A percentile compares a stretch with the other conserved stretches of the same genome.
These are phyloP conservation scores for Hydropotes inermis DNA, from an alignment of 2,113 vertebrate genomes.

Conservation along the genomic window DNA sequence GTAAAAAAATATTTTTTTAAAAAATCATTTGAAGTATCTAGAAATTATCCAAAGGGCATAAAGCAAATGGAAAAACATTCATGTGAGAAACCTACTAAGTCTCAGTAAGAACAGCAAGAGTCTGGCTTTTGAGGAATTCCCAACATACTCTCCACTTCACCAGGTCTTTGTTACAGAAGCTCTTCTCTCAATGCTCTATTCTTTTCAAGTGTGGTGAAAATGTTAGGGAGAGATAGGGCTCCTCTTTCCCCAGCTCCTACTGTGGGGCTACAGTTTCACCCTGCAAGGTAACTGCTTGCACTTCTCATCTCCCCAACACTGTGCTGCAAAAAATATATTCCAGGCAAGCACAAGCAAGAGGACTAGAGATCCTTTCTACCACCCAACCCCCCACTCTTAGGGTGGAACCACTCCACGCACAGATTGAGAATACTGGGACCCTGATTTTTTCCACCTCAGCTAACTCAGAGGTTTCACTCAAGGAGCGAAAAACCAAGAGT, in stretches of 20 bases:
- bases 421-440: neutral
- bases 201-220: neutral
- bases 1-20: neutral
- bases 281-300: neutral
- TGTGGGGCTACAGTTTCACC: neutral
- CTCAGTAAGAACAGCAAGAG: neutral
- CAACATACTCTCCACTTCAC: neutral
- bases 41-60: neutral
- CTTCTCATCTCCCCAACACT: neutral
- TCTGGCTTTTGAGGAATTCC: neutral
- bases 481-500: neutral
- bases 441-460: neutral
- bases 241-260: neutral
- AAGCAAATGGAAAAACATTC: neutral
- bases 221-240: neutral
- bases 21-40: neutral
- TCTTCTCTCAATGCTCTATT: neutral
- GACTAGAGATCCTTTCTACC: neutral
- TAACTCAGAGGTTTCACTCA: neutral
- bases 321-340: neutral
- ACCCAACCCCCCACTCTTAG: neutral
- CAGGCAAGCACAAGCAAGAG: neutral
- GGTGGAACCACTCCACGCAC: neutral
- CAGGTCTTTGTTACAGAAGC: neutral
- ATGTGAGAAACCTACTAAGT: neutral